Evolutionary conservation across 1,140 invertebrate genomes (phyloP).

Genomic region (Drepana arcuata): DNA sequence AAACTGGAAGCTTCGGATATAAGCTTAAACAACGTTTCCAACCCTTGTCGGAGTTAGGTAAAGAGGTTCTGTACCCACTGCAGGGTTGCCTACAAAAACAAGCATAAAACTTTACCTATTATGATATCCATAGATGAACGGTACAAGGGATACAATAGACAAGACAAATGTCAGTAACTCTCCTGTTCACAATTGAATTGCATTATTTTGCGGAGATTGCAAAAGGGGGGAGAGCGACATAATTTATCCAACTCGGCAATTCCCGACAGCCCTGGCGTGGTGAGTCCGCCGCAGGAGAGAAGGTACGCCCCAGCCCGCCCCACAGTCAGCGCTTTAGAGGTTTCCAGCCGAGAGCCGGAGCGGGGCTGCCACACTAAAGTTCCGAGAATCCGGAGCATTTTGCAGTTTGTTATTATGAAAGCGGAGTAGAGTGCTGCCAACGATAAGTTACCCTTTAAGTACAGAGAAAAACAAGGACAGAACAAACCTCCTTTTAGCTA

Average conservation of each 20-base stretch:
- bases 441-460: constrained; percentile 48
- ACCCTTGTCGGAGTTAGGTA: too few species aligned
- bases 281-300: constrained; percentile 37
- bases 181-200: constrained; percentile 36
- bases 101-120: too few species aligned
- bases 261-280: constrained; percentile 49
- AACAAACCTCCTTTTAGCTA: too few species aligned
- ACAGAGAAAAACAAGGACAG: constrained; percentile 35
- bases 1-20: too few species aligned
- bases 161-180: constrained; percentile 25
- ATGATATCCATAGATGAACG: too few species aligned
- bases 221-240: constrained; percentile 49
- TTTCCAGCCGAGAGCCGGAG: constrained; percentile 38
- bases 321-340: constrained; percentile 54
- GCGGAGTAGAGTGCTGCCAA: constrained; percentile 25
- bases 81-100: constrained; percentile 6
- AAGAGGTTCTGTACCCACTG: too few species aligned
- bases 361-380: constrained; percentile 45
- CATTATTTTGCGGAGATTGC: constrained; percentile 53
- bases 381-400: constrained; percentile 58
- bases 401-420: constrained; percentile 54
- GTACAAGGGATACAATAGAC: constrained; percentile 24
- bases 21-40: too few species aligned
- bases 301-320: constrained; percentile 34
- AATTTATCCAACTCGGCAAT: constrained; percentile 57